Evolutionary conservation across 1,140 invertebrate genomes (phyloP), one percentile per base, ranked within the genome.

Genomic region (Spodoptera frugiperda): DNA sequence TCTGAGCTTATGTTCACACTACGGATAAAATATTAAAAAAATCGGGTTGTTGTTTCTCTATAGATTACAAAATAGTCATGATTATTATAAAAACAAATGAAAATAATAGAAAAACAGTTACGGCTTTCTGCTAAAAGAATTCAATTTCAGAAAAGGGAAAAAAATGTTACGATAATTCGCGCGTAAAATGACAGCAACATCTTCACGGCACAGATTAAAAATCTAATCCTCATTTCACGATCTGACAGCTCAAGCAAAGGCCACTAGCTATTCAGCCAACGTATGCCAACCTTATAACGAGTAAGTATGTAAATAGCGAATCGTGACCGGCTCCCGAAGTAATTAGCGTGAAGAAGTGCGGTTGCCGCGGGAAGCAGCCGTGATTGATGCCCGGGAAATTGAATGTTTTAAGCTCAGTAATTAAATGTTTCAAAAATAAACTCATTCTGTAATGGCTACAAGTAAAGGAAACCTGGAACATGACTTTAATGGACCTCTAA

Each of bases 261-360:
- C 57, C 57, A 61, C 33, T n/a, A 61, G 30, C 57, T 61, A 61
- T 61, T 9, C 57, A 61, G 57, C 57, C 30, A 61, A 15, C 57
- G 57, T 39, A 33, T 61, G n/a, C 30, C 65, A 30, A 68, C 19
- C 46, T 68, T 51, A 68, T 68, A 68, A 53, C 33, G n/a, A 33
- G 48, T 70, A 51, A 33, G 68, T 44, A 71, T 55, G 53, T 71
- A 54, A 71, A 71, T 55, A 57, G 68, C 30, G 25, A 55, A 15
- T 71, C 68, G 68, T 71, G 68, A 71, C 51, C 33, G 33, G 68
- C 68, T 55, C 51, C 68, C 53, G 68, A 19, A 44, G 51, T 55
- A 53, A 71, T 71, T 71, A 71, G 68, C 68, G 15, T 39, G 30
- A 17, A 54, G 48, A 71, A 65, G 61, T 48, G 19, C 61, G 61